A percentile compares a stretch with the other conserved stretches of the same genome.
phyloP scores from a whole-genome alignment of 2,888 invertebrate species.

The Chaetogeoica ovagalla region DNA sequence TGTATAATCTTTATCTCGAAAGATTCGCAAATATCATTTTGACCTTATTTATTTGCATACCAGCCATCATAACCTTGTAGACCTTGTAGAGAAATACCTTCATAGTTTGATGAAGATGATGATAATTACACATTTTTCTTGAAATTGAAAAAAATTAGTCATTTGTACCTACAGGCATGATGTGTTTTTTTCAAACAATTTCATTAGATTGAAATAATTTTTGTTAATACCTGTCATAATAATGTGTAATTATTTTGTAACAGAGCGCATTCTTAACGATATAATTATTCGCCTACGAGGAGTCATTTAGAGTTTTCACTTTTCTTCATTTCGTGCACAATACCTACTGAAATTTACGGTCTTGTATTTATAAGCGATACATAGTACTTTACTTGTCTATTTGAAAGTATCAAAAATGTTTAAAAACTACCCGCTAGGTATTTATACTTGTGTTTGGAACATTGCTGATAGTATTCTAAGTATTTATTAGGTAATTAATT shows the following conservation, averaged over 20 bases:
- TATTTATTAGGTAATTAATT: too few species aligned
- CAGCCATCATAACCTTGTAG: neutral
- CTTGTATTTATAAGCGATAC: too few species aligned
- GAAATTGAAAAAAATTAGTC: neutral
- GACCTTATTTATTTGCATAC: neutral
- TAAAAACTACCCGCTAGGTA: too few species aligned
- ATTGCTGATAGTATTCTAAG: too few species aligned
- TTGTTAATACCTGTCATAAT: too few species aligned
- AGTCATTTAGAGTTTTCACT: neutral
- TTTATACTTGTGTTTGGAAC: too few species aligned
- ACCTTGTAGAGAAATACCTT: slow-evolving; percentile 2
- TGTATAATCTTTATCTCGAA: neutral
- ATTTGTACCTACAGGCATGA: too few species aligned
- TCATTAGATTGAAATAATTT: too few species aligned
- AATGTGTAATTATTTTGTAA: neutral
- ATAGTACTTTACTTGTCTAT: too few species aligned
- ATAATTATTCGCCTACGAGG: neutral
- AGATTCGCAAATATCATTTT: neutral
- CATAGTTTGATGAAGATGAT: neutral
- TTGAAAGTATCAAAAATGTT: too few species aligned
- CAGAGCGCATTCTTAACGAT: neutral
- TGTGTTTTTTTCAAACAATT: too few species aligned
- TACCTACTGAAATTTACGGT: neutral
- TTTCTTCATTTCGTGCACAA: neutral
- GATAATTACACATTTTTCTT: neutral